These are phyloP conservation scores for Ciona savignyi DNA, from an alignment of 23 tunicate genomes.

Conservation along the genomic window DNA sequence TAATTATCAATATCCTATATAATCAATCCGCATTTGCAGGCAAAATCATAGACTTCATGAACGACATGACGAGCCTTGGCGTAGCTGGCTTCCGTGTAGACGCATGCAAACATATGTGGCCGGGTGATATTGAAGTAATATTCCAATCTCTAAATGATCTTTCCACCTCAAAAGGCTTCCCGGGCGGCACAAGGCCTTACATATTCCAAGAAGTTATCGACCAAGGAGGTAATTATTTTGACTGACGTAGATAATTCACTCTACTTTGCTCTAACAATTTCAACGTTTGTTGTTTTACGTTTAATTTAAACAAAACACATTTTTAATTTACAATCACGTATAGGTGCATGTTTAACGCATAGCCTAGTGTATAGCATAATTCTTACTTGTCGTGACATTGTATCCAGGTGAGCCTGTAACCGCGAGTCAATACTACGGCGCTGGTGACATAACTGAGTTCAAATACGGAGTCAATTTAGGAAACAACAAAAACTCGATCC, in stretches of 20 bases:
- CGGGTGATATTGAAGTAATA: constrained; percentile 87
- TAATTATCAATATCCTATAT: too few relatives aligned
- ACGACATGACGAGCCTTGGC: constrained; percentile 67
- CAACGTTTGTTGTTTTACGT: too few relatives aligned
- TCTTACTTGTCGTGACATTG: too few relatives aligned
- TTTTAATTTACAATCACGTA: too few relatives aligned
- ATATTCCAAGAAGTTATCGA: constrained; percentile 91
- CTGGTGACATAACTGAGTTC: constrained; percentile 92
- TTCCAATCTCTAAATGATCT: constrained; percentile 48
- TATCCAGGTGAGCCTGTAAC: constrained; percentile 97
- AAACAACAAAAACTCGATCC: constrained; percentile 54
- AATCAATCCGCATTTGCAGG: too few relatives aligned
- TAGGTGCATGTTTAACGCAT: too few relatives aligned
- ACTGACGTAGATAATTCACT: too few relatives aligned
- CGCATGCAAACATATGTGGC: constrained; percentile 99
- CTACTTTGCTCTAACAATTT: too few relatives aligned
- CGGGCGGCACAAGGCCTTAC: constrained; percentile 40
- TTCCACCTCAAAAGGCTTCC: constrained; percentile 21
- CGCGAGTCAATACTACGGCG: constrained; percentile 60
- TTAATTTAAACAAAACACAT: too few relatives aligned
- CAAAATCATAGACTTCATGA: constrained; percentile 60
- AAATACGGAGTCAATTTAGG: constrained; percentile 80
- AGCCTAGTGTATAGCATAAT: too few relatives aligned
- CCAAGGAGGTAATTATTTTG: constrained; percentile 98
- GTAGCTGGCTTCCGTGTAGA: constrained; percentile 96